These are phyloP conservation scores for Parnassius orleans DNA, from an alignment of 2,888 invertebrate genomes.

Conservation along the genomic window DNA sequence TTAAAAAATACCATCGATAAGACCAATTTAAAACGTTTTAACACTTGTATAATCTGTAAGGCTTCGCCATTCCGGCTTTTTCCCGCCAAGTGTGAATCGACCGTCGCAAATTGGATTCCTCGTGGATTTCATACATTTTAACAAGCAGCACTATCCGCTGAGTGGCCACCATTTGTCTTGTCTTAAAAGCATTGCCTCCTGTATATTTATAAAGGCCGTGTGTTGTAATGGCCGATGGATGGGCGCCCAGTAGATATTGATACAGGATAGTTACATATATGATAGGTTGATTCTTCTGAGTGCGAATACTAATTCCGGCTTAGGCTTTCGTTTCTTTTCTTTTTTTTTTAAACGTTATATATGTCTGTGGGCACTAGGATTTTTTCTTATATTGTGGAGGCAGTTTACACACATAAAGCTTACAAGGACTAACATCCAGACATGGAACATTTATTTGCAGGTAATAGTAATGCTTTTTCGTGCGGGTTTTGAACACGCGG, in stretches of 20 bases:
- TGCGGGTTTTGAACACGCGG: too few species aligned
- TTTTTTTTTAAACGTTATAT: too few species aligned
- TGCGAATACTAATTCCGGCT: too few species aligned
- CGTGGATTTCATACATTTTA: conserved; percentile 71
- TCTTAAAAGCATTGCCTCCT: conserved; percentile 78
- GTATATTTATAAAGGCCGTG: conserved; percentile 73
- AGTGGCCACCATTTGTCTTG: conserved; percentile 60
- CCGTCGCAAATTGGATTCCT: conserved; percentile 39
- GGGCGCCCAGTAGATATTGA: background rate
- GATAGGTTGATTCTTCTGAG: too few species aligned
- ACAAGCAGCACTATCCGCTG: conserved; percentile 41
- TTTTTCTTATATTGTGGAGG: too few species aligned
- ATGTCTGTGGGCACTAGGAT: too few species aligned
- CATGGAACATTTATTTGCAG: too few species aligned
- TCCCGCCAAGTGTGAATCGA: conserved; percentile 41
- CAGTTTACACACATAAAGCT: too few species aligned
- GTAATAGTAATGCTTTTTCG: too few species aligned
- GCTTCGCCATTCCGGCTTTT: conserved; percentile 27
- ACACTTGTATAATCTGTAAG: conserved; percentile 16
- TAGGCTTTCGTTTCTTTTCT: too few species aligned
- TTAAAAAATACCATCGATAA: conserved; percentile 1
- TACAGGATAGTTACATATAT: too few species aligned
- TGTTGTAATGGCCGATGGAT: conserved; percentile 17
- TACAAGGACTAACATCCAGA: too few species aligned
- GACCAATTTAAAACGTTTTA: conserved; percentile 13